Conservation (phyloP, 2,113 vertebrate species). For the Gorsachius goisagi region DNA sequence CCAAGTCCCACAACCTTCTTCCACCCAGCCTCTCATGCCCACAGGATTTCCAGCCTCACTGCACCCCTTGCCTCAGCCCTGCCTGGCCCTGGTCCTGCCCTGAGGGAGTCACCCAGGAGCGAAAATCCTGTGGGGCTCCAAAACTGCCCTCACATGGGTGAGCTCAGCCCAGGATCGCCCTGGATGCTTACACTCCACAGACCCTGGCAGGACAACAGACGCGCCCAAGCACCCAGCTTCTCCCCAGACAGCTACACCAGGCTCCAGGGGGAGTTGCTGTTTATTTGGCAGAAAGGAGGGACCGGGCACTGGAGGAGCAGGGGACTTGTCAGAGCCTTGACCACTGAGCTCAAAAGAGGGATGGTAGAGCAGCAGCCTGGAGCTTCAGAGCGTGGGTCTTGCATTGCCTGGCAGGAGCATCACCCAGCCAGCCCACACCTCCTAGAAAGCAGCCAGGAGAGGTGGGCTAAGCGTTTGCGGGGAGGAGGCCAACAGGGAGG, state of each 20-base stretch:
- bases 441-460: background rate
- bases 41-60: background rate
- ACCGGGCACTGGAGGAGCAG: background rate
- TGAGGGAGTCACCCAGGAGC: background rate
- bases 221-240: background rate
- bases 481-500: background rate
- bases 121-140: background rate
- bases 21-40: background rate
- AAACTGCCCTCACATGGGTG: background rate
- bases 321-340: background rate
- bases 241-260: background rate
- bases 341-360: background rate
- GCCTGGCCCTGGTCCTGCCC: background rate
- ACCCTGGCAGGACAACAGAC: background rate
- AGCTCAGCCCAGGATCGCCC: background rate
- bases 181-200: background rate
- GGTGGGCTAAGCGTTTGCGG: background rate
- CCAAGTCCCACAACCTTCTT: background rate
- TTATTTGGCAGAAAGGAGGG: slow-evolving; percentile 27
- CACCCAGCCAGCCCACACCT: fast-evolving
- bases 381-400: background rate
- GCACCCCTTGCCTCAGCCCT: background rate
- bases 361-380: background rate
- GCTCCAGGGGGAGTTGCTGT: background rate
- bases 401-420: background rate